Conservation (phyloP, 2,113 vertebrate genomes). For the Hydrochoerus hydrochaeris region DNA sequence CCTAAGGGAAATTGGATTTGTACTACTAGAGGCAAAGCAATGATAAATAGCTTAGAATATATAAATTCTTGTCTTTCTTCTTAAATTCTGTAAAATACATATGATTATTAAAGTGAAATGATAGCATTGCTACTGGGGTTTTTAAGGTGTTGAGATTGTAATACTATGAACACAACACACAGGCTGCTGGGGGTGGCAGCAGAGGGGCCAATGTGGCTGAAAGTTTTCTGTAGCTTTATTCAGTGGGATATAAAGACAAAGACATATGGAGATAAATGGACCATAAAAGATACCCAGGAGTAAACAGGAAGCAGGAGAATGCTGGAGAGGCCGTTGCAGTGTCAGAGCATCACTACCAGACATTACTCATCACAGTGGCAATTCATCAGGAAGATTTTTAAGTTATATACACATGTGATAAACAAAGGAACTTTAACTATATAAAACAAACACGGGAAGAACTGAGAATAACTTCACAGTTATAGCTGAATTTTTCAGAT, state of each 20-base stretch:
- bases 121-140: neutral
- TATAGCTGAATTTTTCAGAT: fast-evolving
- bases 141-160: neutral
- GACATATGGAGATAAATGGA: neutral
- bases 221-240: neutral
- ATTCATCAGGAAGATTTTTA: neutral
- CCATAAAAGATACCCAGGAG: neutral
- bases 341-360: neutral
- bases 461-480: fast-evolving
- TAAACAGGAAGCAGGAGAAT: neutral
- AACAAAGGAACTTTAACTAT: neutral
- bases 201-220: fast-evolving
- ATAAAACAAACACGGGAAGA: neutral
- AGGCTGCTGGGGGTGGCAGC: neutral
- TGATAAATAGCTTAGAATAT: neutral
- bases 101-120: neutral
- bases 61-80: neutral
- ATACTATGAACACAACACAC: neutral
- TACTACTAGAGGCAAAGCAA: neutral
- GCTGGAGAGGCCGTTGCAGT: too few relatives aligned
- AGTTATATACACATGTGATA: neutral
- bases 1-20: neutral
- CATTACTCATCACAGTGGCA: neutral
- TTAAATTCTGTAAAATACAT: neutral
- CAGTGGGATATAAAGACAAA: neutral